Conservation (phyloP, 2,113 vertebrate species). For the Steatornis caripensis region DNA sequence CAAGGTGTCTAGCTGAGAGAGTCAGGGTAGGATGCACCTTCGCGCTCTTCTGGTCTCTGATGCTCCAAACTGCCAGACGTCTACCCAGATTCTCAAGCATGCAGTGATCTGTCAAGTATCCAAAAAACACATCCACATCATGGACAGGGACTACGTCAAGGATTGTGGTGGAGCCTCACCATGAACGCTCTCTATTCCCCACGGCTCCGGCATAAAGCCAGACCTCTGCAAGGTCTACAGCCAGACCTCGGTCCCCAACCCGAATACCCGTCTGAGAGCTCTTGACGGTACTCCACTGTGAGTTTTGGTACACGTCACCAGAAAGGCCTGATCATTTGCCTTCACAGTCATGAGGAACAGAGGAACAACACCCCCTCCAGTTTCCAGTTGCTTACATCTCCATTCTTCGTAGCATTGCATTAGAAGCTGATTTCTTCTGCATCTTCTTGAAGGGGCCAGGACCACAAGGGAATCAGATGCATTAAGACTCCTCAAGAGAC, state of each 20-base stretch:
- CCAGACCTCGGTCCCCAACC: not conserved
- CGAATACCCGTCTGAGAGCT: not conserved
- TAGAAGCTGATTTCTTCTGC: not conserved
- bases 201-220: not conserved
- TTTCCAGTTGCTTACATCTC: not conserved
- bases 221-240: not conserved
- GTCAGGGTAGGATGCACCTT: not conserved
- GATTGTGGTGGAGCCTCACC: not conserved
- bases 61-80: not conserved
- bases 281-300: not conserved
- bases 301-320: not conserved
- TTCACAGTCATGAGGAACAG: not conserved
- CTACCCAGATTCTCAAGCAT: not conserved
- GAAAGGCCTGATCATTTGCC: not conserved
- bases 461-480: not conserved
- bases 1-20: not conserved
- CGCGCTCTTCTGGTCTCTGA: not conserved
- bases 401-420: not conserved
- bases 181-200: not conserved
- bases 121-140: not conserved
- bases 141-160: not conserved
- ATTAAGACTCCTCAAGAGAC: not conserved
- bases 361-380: not conserved
- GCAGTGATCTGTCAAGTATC: fast-evolving
- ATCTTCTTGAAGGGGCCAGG: not conserved